Base-by-base conservation (phyloP, 2,797 vertebrate genomes). In the Semotilus atromaculatus region DNA sequence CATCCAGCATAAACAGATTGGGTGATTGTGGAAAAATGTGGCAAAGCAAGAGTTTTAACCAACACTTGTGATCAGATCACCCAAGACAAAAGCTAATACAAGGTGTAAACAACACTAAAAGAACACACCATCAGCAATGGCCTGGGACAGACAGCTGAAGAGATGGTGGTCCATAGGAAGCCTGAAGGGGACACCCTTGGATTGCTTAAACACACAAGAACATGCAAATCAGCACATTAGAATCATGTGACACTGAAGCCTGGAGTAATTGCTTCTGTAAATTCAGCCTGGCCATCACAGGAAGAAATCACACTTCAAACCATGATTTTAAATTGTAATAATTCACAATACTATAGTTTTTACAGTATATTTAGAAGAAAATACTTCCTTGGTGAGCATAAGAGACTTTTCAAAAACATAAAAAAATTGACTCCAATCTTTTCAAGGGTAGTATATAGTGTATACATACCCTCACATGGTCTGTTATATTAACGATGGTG, bases 121-220 rank as follows among this genome's bases (percentile, higher is more conserved):
- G 7, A 87, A 67, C 16, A 80, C 66, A 97, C 96, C 96, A 94
- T 91, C 94, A 81, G 91, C 95, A 14, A 99, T 77, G 29, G 95
- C 91, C 75, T 97, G 95, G 21, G 89, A 95, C 80, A 99, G 93
- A 87, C 87, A 92, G 66, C 90, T 91, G 88, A 99, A 99, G 43
- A 99, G 94, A 90, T 91, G 90, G 74, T 99, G 97, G 14, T 96
- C 94, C 89, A 96, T 93, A 0, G 96, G 95, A 73, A 99, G 94
- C 83, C 97, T 95, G 88, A 98, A 97, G 0, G 97, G 96, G 2
- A 86, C 75, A 1, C 89, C 92, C 91, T 96, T 96, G 8, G 93
- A 95, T 87, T 93, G 90, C 88, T 96, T 88, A 88, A 90, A 72
- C 92, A 94, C 91, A 73, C 89, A 16, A 66, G 19, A 8, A 23